These are phyloP conservation scores for Chelon labrosus DNA, from an alignment of 2,797 vertebrate genomes.

Conservation along the genomic window DNA sequence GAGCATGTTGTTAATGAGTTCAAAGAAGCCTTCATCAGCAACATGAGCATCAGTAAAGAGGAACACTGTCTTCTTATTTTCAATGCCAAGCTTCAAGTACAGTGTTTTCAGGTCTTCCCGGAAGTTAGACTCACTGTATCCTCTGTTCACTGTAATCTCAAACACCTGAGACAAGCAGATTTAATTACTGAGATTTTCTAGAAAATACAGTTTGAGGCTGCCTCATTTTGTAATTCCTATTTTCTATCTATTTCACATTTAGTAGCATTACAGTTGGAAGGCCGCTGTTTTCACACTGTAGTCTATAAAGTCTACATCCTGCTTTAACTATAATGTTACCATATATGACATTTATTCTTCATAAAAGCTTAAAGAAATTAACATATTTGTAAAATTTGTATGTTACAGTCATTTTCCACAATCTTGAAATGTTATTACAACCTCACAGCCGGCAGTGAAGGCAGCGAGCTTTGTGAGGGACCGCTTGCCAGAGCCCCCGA, in stretches of 20 bases:
- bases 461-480: slow-evolving; percentile 93
- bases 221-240: not conserved
- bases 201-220: not conserved
- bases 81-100: slow-evolving; percentile 92
- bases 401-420: not conserved
- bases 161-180: slow-evolving; percentile 86
- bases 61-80: slow-evolving; percentile 91
- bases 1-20: slow-evolving; percentile 98
- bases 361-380: not conserved
- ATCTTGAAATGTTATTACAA: slow-evolving; percentile 57
- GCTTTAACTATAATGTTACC: not conserved
- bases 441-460: slow-evolving; percentile 93
- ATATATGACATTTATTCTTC: not conserved
- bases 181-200: slow-evolving; percentile 4
- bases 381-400: not conserved
- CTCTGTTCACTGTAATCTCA: slow-evolving; percentile 92
- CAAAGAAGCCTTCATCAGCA: slow-evolving; percentile 95
- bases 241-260: not conserved
- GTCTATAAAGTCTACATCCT: not conserved
- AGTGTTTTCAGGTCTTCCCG: slow-evolving; percentile 93
- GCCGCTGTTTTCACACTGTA: not conserved
- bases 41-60: slow-evolving; percentile 95
- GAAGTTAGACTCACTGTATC: slow-evolving; percentile 91
- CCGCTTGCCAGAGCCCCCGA: slow-evolving; percentile 96
- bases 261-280: slow-evolving; percentile 10